Evolutionary conservation across 2,888 invertebrate genomes (phyloP).

Genomic region (Cataglyphis livida): DNA sequence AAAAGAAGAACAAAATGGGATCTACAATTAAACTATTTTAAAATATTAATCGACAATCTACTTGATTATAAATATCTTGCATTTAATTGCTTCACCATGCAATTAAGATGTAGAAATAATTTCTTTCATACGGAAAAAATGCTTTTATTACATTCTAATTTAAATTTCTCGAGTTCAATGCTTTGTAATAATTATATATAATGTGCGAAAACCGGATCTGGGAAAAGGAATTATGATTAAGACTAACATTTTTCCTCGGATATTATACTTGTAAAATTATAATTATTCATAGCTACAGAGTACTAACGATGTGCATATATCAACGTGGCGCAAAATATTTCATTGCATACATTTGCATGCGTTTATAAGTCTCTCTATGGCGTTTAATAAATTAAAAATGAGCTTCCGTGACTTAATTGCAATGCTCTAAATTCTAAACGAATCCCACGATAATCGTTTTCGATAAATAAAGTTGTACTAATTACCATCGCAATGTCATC

Average conservation of each 20-base stretch:
- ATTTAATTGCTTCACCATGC: constrained; percentile 21
- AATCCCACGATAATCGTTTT: constrained; percentile 40
- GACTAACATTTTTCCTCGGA: constrained; percentile 26
- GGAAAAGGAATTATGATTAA: constrained; percentile 36
- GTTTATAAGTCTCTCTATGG: constrained; percentile 21
- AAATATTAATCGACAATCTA: constrained; percentile 3
- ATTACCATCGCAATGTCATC: constrained; percentile 35
- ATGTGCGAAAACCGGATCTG: constrained; percentile 38
- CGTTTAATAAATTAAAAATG: constrained; percentile 33
- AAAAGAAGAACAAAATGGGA: neutral
- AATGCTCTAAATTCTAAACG: constrained; percentile 34
- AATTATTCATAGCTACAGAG: constrained; percentile 23
- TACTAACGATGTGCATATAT: neutral
- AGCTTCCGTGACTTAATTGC: constrained; percentile 42
- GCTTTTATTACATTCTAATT: constrained; percentile 43
- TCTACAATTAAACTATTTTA: constrained; percentile 20
- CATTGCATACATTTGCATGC: constrained; percentile 30
- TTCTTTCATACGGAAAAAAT: constrained; percentile 31
- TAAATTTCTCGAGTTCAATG: constrained; percentile 24
- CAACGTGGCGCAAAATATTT: constrained; percentile 18
- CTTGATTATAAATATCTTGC: constrained; percentile 1
- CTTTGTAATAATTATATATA: constrained; percentile 25
- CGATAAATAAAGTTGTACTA: constrained; percentile 46
- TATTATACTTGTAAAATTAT: constrained; percentile 38
- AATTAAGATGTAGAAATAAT: constrained; percentile 43